phyloP scores from a whole-genome alignment of 2,888 invertebrate genomes.

The Gandaritis pyraliata region DNA sequence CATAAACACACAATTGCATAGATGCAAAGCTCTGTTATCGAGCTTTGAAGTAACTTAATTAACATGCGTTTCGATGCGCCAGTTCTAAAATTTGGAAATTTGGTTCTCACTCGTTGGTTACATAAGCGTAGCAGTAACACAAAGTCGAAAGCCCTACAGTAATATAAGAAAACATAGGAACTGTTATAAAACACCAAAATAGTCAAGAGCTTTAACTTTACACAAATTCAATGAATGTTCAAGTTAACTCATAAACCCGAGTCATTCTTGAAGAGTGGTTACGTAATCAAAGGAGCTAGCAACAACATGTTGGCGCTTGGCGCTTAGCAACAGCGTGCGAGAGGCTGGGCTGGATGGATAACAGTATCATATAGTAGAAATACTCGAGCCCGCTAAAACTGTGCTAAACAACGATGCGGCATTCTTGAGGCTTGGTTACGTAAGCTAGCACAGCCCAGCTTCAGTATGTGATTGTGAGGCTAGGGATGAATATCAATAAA shows the following conservation, averaged over 20 bases:
- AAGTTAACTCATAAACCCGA: slow-evolving; percentile 1
- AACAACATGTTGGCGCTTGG: slow-evolving; percentile 5
- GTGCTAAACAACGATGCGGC: slow-evolving; percentile 27
- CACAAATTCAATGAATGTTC: background rate
- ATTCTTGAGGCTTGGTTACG: slow-evolving; percentile 35
- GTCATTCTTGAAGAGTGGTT: slow-evolving; percentile 6
- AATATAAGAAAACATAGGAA: background rate
- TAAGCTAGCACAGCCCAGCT: slow-evolving; percentile 26
- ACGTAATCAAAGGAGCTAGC: slow-evolving; percentile 11
- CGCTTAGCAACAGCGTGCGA: slow-evolving; percentile 14
- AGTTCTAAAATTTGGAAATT: slow-evolving; percentile 16
- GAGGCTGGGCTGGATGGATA: slow-evolving; percentile 8
- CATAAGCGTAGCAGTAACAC: slow-evolving; percentile 17
- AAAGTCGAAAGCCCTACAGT: background rate
- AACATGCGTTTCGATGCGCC: slow-evolving; percentile 5
- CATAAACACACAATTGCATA: background rate
- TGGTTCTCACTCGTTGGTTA: slow-evolving; percentile 9
- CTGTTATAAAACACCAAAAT: background rate
- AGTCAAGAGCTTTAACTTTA: background rate
- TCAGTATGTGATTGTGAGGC: slow-evolving; percentile 37
- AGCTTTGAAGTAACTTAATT: slow-evolving; percentile 18
- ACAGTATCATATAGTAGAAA: slow-evolving; percentile 6
- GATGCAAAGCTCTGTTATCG: slow-evolving; percentile 1
- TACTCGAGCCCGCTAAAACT: slow-evolving; percentile 10
- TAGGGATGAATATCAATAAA: slow-evolving; percentile 52